Conservation (phyloP, 2,888 invertebrate genomes). For the Yponomeuta malinellus region DNA sequence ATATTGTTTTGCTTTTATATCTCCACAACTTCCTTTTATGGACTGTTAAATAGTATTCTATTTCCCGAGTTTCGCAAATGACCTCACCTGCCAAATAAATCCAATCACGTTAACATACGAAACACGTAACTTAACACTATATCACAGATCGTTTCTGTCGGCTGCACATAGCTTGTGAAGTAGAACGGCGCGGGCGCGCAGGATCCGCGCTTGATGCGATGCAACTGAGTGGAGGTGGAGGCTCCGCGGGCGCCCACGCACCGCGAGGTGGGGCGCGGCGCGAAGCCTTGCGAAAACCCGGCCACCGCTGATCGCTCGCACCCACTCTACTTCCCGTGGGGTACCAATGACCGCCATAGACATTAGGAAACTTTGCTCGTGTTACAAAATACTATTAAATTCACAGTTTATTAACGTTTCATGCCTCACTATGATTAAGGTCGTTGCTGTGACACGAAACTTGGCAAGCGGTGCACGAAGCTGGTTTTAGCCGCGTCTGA, state of each 20-base stretch:
- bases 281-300: slow-evolving; percentile 61
- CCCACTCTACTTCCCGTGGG: slow-evolving; percentile 23
- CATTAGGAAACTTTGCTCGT: slow-evolving; percentile 3
- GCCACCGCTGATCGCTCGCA: slow-evolving; percentile 29
- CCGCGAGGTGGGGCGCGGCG: slow-evolving; percentile 28
- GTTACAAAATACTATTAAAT: slow-evolving; percentile 16
- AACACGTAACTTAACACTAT: slow-evolving; percentile 64
- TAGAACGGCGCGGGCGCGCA: slow-evolving; percentile 37
- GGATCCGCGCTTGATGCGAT: slow-evolving; percentile 46
- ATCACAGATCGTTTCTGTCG: slow-evolving; percentile 65
- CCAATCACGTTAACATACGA: slow-evolving; percentile 25
- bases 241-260: slow-evolving; percentile 53
- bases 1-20: neutral
- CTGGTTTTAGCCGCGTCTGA: neutral
- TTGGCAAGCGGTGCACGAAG: neutral
- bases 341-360: slow-evolving; percentile 18
- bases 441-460: neutral
- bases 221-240: slow-evolving; percentile 37
- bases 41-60: neutral
- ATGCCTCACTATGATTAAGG: neutral
- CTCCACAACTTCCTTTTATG: no score
- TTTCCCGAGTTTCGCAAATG: slow-evolving; percentile 18
- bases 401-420: neutral
- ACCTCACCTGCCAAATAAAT: slow-evolving; percentile 39
- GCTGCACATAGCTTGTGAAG: slow-evolving; percentile 48